Base-by-base conservation (phyloP, 2,888 invertebrate genomes). In the Drosophila phalerata region DNA sequence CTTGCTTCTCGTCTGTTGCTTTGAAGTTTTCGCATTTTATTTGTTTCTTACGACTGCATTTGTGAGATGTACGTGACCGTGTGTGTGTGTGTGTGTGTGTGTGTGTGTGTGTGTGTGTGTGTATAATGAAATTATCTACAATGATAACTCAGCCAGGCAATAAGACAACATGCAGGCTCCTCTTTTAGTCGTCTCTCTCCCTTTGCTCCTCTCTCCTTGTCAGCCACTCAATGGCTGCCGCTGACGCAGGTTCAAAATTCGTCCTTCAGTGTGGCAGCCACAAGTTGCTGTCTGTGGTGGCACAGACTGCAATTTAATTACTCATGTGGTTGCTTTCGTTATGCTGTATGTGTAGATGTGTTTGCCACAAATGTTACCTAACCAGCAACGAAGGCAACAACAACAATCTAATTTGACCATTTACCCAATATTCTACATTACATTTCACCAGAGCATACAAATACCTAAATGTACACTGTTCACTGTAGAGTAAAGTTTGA, bases 291-390 rank as follows among this genome's bases (percentile, higher is more conserved):
- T 32, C 48, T 38, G 42, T 47, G 43, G 37, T 30, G 28, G 43
- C 52, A 32, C 43, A n/a, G 63, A 75, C 56, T 77, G 75, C 78
- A 89, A 89, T 90, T 89, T 90, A 89, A 89, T 89, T 89, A 89
- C 88, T 62, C 65, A 53, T 82, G 76, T 67, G 73, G 72, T 68
- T 66, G 79, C 60, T 11, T 51, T 57, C 22, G 17, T 13, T 34
- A 15, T 43, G 17, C 25, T 17, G 13, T 43, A 19, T 32, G 5
- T 48, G 19, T 22, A 25, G 15, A 6, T 42, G 19, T 57, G 55
- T 40, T 15, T 67, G 52, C 73, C 62, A 52, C 73, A 62, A 73
- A 72, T 57, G 56, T 75, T 48, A 51, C 30, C 32, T 19, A 64
- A 49, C 28, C 22, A 30, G 17, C 28, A 47, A 30, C 53, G 32